These are phyloP conservation scores for Chironex yamaguchii DNA, from an alignment of 30 jellyfish, hydroid and myxozoan genomes.

Conservation along the genomic window DNA sequence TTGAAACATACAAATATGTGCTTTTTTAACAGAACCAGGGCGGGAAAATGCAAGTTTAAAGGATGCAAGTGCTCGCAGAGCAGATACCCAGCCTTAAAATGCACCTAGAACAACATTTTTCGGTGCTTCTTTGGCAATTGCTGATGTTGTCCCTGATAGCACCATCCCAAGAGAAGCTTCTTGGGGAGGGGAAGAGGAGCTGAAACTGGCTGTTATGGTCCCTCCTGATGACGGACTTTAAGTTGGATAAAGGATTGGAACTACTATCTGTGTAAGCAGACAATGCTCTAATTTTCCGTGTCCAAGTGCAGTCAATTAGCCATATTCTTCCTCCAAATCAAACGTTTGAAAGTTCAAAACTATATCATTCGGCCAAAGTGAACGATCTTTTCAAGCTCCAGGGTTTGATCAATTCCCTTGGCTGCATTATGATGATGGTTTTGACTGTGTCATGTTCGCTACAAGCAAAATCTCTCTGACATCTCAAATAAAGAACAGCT, in stretches of 20 bases:
- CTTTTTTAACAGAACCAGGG: neutral
- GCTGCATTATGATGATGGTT: conserved; percentile 41
- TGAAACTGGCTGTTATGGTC: no score
- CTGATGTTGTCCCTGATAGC: no score
- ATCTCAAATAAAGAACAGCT: conserved; percentile 52
- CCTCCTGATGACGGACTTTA: no score
- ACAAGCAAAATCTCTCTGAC: conserved; percentile 58
- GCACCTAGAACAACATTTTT: neutral
- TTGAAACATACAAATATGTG: neutral
- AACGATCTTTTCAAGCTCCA: neutral
- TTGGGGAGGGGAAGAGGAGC: no score
- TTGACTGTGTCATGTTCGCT: neutral
- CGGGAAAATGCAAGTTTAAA: neutral
- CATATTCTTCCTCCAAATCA: neutral
- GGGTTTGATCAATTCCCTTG: conserved; percentile 56
- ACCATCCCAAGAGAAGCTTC: no score
- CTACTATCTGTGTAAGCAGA: no score
- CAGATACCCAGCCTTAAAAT: neutral
- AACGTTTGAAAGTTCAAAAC: neutral
- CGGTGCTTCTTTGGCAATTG: neutral
- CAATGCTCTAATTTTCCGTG: no score
- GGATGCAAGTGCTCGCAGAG: neutral
- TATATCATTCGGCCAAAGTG: neutral
- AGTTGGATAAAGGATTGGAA: no score
- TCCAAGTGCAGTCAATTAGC: neutral